These are phyloP conservation scores for Corythaixoides concolor DNA, from an alignment of 2,113 vertebrate species.

Conservation along the genomic window DNA sequence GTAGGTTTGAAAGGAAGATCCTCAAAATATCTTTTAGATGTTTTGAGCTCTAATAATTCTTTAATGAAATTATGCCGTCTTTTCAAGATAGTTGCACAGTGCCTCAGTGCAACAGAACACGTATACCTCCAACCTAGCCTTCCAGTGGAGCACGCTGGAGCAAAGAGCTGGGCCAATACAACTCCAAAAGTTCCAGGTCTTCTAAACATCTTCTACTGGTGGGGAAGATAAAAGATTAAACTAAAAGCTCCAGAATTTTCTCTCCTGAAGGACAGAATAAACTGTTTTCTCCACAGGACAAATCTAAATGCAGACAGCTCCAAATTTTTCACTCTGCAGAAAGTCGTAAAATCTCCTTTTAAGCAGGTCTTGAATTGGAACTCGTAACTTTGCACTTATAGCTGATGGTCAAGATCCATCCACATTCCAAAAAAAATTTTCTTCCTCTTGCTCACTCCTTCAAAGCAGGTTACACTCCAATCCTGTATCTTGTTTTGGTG, in stretches of 20 bases:
- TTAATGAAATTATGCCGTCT: not conserved
- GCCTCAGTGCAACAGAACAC: not conserved
- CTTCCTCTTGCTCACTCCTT: not conserved
- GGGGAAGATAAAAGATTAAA: not conserved
- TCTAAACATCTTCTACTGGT: not conserved
- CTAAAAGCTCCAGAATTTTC: not conserved
- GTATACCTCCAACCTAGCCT: not conserved
- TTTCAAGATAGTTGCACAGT: not conserved
- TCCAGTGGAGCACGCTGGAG: not conserved
- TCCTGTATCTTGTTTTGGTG: not conserved
- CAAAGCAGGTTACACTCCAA: not conserved
- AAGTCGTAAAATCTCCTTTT: not conserved
- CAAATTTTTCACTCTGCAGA: not conserved
- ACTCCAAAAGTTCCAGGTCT: not conserved
- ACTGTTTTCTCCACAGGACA: not conserved
- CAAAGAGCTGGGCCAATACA: not conserved
- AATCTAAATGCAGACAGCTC: not conserved
- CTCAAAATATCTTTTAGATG: not conserved
- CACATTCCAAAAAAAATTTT: not conserved
- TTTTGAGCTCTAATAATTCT: not conserved
- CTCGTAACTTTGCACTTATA: not conserved
- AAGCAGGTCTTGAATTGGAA: not conserved
- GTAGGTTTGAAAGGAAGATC: not conserved
- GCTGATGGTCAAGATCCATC: not conserved
- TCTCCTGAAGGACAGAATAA: not conserved